These are phyloP conservation scores for Temnothorax ravouxi DNA, from an alignment of 2,888 invertebrate species.

Conservation along the genomic window DNA sequence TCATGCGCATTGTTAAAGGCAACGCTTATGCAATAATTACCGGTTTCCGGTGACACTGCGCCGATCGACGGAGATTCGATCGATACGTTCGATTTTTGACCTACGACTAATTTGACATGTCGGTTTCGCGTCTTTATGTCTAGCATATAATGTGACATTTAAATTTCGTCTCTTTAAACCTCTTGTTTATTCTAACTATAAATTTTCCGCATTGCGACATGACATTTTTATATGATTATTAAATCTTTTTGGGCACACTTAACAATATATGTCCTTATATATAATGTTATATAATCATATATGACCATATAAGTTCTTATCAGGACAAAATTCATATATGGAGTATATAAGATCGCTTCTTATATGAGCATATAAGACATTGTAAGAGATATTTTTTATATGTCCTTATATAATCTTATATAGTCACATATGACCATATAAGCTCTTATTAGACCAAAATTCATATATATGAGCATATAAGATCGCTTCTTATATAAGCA, in stretches of 20 bases:
- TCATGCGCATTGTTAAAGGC: conserved; percentile 32
- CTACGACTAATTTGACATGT: neutral
- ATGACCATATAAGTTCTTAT: too few species aligned
- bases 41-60: conserved; percentile 43
- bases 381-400: too few species aligned
- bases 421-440: too few species aligned
- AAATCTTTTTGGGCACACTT: neutral
- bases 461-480: too few species aligned
- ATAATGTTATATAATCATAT: too few species aligned
- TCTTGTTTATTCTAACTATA: neutral
- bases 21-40: conserved; percentile 52
- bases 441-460: too few species aligned
- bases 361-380: too few species aligned
- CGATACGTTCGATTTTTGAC: neutral
- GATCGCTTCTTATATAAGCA: too few species aligned
- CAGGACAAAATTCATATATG: too few species aligned
- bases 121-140: neutral
- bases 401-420: too few species aligned
- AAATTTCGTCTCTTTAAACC: neutral
- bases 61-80: neutral
- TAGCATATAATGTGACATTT: neutral
- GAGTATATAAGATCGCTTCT: too few species aligned
- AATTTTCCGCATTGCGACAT: neutral
- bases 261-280: too few species aligned
- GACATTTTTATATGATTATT: neutral